Conservation (phyloP, 2,113 vertebrate species). For the Eidolon helvum region DNA sequence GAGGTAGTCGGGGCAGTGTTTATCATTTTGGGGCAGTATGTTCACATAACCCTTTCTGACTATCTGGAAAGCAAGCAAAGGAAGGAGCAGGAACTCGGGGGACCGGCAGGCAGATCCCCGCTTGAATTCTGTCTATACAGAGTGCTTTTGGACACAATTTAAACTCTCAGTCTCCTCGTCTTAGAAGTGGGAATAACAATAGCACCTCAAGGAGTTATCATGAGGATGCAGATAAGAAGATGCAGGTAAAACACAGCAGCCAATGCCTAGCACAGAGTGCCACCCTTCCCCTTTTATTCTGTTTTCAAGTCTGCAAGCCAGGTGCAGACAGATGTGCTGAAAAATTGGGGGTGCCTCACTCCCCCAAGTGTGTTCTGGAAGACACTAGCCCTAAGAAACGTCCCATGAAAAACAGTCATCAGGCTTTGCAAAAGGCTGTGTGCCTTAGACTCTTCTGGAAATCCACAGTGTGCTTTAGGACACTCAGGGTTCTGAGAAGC, state of each 20-base stretch:
- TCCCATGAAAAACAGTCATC: neutral
- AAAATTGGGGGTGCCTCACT: neutral
- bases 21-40: neutral
- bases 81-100: neutral
- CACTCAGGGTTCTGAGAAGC: neutral
- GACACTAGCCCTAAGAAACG: neutral
- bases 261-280: fast-evolving
- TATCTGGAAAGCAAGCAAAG: neutral
- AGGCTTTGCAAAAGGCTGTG: neutral
- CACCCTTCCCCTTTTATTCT: neutral
- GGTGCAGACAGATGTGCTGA: neutral
- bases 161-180: neutral
- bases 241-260: neutral
- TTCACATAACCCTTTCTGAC: neutral
- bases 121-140: neutral
- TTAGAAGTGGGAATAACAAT: neutral
- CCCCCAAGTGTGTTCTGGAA: neutral
- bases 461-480: neutral
- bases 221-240: neutral
- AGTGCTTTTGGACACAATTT: neutral
- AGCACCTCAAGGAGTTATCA: neutral
- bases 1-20: neutral
- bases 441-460: neutral
- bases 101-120: neutral
- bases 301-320: neutral